Percentiles rank a stretch among this genome's conserved stretches.
phyloP scores from a whole-genome alignment of 2,797 vertebrate species.

The Macroramphosus scolopax region DNA sequence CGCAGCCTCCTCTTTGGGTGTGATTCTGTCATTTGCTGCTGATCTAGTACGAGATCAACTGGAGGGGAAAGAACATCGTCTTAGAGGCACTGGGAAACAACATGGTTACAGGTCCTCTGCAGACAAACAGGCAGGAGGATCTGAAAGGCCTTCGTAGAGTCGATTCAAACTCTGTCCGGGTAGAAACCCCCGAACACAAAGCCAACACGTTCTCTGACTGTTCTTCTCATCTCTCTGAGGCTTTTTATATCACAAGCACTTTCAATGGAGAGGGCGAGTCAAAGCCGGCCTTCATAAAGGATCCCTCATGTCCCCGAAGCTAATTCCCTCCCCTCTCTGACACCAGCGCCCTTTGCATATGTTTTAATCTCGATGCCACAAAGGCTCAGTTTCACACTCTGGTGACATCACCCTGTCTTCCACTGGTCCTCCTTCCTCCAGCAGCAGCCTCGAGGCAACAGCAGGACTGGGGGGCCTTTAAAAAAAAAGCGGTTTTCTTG shows the following conservation, averaged over 20 bases:
- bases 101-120: slow-evolving; percentile 49
- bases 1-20: slow-evolving; percentile 48
- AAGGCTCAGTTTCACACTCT: too few relatives aligned
- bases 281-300: slow-evolving; percentile 50
- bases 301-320: slow-evolving; percentile 51
- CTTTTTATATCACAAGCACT: slow-evolving; percentile 41
- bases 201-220: slow-evolving; percentile 36
- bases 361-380: slow-evolving; percentile 55
- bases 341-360: slow-evolving; percentile 33
- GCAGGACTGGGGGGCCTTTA: too few relatives aligned
- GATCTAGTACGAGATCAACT: slow-evolving; percentile 39
- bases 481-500: slow-evolving; percentile 21
- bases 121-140: slow-evolving; percentile 42
- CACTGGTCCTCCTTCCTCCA: background rate
- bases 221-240: slow-evolving; percentile 45
- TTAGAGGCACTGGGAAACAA: slow-evolving; percentile 62
- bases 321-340: slow-evolving; percentile 62
- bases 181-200: slow-evolving; percentile 35
- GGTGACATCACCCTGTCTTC: too few relatives aligned
- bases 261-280: slow-evolving; percentile 40
- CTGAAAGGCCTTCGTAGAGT: slow-evolving; percentile 33
- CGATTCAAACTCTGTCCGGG: slow-evolving; percentile 24
- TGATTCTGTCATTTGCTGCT: slow-evolving; percentile 41
- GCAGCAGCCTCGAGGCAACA: slow-evolving; percentile 33
- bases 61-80: slow-evolving; percentile 34